Evolutionary conservation across 1,140 invertebrate species (phyloP), one percentile per base, ranked within the genome.

Genomic region (Drosophila nikananu): DNA sequence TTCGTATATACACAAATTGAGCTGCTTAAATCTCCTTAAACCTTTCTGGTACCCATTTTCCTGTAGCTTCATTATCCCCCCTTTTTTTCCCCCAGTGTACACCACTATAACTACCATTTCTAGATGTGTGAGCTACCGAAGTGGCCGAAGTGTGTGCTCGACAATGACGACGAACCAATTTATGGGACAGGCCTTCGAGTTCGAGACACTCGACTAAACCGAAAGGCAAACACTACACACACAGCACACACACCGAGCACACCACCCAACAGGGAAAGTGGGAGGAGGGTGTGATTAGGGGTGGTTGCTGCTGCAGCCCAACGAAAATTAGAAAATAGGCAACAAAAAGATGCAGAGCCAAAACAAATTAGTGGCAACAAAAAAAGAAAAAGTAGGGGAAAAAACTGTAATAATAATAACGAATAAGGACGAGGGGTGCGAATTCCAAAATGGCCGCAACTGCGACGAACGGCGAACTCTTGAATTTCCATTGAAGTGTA

Each of bases 401-500:
- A 44, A 44, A 39, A 27, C 32, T 25, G 54, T 25, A n/a, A 48
- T 27, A 71, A 52, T 70, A 57, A 30, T 67, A 39, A 32, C 42
- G 51, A 42, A 60, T 66, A 46, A 42, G 62, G 57, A 39, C 65
- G 58, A 70, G 65, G 65, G 65, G 66, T 72, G 75, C 32, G 41
- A 72, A 70, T 57, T 80, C 25, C 70, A 87, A 87, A 87, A 87
- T 87, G 84, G 84, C 75, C 42, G 81, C 81, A 51, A 30, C 51
- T 46, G 44, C 44, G n/a, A 44, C 19, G 25, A 21, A 21, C 32
- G 30, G 13, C 25, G 30, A 57, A 37, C 74, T 71, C 82, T 86
- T 81, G 77, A 89, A 81, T 75, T 87, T 67, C 77, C 78, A 81
- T 89, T 83, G 83, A 81, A 87, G 83, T 87, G 84, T 83, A 89